Evolutionary conservation across 2,888 invertebrate genomes (phyloP).

Genomic region (Nomada hirtipes): DNA sequence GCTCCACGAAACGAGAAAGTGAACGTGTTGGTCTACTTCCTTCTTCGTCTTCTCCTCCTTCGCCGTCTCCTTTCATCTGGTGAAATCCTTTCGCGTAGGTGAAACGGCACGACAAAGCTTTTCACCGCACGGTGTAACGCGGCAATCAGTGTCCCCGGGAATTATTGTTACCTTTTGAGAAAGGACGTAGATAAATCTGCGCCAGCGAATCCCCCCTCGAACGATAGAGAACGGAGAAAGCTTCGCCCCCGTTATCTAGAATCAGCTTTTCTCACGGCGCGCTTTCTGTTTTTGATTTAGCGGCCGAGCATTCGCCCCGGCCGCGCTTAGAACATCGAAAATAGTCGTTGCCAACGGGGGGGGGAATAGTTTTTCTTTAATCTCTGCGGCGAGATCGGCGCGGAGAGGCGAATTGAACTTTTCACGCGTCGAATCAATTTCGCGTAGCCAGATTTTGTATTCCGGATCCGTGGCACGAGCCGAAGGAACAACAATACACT

Average conservation of each 20-base stretch:
- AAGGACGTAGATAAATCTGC: constrained; percentile 46
- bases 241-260: constrained; percentile 19
- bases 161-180: constrained; percentile 34
- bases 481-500: constrained; percentile 10
- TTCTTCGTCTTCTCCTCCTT: constrained; percentile 25
- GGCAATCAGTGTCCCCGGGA: constrained; percentile 26
- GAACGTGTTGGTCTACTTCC: constrained; percentile 66
- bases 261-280: constrained; percentile 9
- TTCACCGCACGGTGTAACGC: constrained; percentile 26
- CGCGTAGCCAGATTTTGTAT: neutral
- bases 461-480: constrained; percentile 8
- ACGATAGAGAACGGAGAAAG: constrained; percentile 40
- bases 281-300: constrained; percentile 11
- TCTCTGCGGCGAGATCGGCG: no score
- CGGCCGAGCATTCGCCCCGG: neutral
- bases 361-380: no score
- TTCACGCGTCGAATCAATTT: neutral
- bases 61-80: constrained; percentile 25
- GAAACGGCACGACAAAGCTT: constrained; percentile 44
- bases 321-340: neutral
- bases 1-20: constrained; percentile 77
- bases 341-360: no score
- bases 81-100: constrained; percentile 66
- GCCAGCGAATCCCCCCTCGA: constrained; percentile 43
- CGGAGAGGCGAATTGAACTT: neutral